These are phyloP conservation scores for Hirtodrosophila cameraria DNA, from an alignment of 2,888 invertebrate species.

Conservation along the genomic window DNA sequence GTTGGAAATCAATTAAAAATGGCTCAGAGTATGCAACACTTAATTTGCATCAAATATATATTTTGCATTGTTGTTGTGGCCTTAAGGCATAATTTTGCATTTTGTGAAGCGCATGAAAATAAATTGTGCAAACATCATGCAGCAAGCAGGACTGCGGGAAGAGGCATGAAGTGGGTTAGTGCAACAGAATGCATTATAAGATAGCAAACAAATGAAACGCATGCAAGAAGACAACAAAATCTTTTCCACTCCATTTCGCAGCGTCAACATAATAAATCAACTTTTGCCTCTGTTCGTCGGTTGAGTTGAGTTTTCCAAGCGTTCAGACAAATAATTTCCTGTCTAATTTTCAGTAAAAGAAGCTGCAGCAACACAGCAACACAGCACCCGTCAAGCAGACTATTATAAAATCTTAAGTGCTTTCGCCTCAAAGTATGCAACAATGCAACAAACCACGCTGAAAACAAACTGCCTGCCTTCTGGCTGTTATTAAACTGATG, in stretches of 20 bases:
- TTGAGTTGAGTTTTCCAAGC: slow-evolving; percentile 5
- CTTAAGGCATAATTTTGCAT: slow-evolving; percentile 31
- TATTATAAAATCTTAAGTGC: slow-evolving; percentile 47
- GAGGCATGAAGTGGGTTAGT: background rate
- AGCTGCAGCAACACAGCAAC: slow-evolving; percentile 18
- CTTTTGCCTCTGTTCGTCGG: slow-evolving; percentile 22
- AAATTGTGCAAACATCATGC: slow-evolving; percentile 46
- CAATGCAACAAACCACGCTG: slow-evolving; percentile 2
- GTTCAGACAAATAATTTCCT: slow-evolving; percentile 65
- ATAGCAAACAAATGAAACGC: slow-evolving; percentile 52
- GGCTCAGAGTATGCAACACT: slow-evolving; percentile 39
- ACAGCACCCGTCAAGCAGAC: slow-evolving; percentile 35
- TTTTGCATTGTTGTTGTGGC: slow-evolving; percentile 22
- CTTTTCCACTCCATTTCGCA: slow-evolving; percentile 63
- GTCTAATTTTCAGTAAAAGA: slow-evolving; percentile 55
- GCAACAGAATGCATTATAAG: slow-evolving; percentile 39
- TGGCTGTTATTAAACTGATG: slow-evolving; percentile 42
- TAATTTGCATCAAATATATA: slow-evolving; percentile 39
- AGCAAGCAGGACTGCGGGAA: background rate
- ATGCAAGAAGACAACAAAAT: slow-evolving; percentile 56
- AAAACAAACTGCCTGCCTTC: slow-evolving; percentile 3
- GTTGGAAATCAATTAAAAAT: slow-evolving; percentile 48
- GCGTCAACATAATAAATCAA: slow-evolving; percentile 71
- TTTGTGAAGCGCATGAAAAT: slow-evolving; percentile 46
- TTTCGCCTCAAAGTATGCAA: slow-evolving; percentile 37